Base-by-base conservation (phyloP, 2,113 vertebrate genomes). In the Ptychochromis oligacanthus region DNA sequence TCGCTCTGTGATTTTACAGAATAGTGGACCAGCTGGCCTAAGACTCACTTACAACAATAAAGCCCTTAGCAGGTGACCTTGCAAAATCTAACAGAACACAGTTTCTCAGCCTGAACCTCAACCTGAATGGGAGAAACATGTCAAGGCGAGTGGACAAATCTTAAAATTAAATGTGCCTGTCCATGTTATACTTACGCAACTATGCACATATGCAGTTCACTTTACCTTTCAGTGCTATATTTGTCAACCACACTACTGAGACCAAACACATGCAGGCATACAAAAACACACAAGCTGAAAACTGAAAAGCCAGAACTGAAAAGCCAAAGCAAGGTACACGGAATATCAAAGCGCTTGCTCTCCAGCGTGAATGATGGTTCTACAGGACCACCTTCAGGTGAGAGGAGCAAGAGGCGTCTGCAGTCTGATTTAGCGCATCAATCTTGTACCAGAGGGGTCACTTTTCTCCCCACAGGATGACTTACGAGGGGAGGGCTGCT, bases 341-440 rank as follows among this genome's bases (percentile, higher is more conserved):
- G 75, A 86, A 91, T 86, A 88, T 85, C 88, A 89, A 88, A 91
- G 88, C 11, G 6, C 24, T 79, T 46, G 58, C 88, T 72, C 78
- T 83, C 26, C 65, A 52, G 81, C 20, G 36, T 92, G 90, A 93
- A 36, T 88, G 87, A 93, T 93, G 83, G 36, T 85, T 78, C 84
- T 88, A 43, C 46, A 34, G 57, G 59, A 88, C 81, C 87, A 75
- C 77, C 89, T 82, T 89, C 81, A 87, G 83, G 87, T 75, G 82
- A 86, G 90, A 81, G 61, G 75, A 79, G 89, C 79, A 75, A 83
- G 64, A 75, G 61, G 76, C 72, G 58, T 81, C 91, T 77, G 86
- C 82, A 54, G 80, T 80, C 90, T 89, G 93, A 94, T 94, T 94
- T 94, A 91, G 85, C 20, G 28, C 78, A 89, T 89, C 89, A 87